Evolutionary conservation across 1,140 invertebrate species (phyloP), one percentile per base, ranked within the genome.

Genomic region (Drosophila leontia): DNA sequence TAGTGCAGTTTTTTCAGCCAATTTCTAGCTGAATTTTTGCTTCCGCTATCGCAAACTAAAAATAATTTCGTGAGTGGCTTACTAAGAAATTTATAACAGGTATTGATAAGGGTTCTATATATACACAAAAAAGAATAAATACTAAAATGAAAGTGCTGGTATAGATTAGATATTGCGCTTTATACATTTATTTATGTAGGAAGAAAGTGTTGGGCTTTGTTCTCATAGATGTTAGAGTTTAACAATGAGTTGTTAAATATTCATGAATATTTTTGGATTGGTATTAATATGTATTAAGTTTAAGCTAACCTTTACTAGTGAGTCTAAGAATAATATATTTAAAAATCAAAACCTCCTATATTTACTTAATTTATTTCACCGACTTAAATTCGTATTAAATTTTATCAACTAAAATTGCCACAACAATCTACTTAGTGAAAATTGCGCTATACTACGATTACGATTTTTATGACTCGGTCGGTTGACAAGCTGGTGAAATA

Each of bases 401-500:
- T 53, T 53, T 26, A 15, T 19, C 37, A 68, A n/a, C 3, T n/a
- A n/a, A 53, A 13, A 17, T 34, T 41, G 17, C 0, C 65, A 62
- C 17, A 42, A 35, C 26, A 35, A 45, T 19, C 7, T 39, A 11
- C 23, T 19, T 19, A 13, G 57, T 41, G 50, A 47, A 62, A 75
- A 75, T 41, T 29, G 26, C 48, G n/a, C 53, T 51, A n/a, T 60
- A 65, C 26, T 29, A 6, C 26, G 26, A 29, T 29, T 29, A 29
- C 34, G n/a, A 48, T 53, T 59, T 67, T 39, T 50, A 57, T 78
- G 37, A 48, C 32, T 39, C 37, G 39, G 60, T 12, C 53, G 65
- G 69, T 68, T 70, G 82, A 82, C 80, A 82, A 57, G 56, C 70
- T 72, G 77, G 64, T 76, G 71, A 67, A 81, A 72, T 81, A 72